Conservation (phyloP, 2,113 vertebrate species). For the Spizaetus ornatus region DNA sequence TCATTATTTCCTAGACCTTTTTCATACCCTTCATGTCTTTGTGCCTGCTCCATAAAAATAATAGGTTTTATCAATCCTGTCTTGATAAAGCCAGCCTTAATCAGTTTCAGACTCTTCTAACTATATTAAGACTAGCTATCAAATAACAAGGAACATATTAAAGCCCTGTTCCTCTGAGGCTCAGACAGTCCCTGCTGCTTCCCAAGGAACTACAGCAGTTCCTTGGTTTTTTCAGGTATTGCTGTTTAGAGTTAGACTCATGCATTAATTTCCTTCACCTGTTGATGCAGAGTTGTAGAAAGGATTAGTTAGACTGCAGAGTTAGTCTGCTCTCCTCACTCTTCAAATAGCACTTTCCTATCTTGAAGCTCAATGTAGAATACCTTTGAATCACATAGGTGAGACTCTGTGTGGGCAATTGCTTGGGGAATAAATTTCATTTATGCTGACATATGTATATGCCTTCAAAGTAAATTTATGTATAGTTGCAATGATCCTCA, state of each 20-base stretch:
- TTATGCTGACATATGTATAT: neutral
- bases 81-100: neutral
- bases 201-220: neutral
- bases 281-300: neutral
- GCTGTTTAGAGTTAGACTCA: neutral
- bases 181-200: neutral
- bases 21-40: neutral
- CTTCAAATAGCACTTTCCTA: neutral
- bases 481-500: neutral
- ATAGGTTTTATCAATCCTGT: neutral
- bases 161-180: neutral
- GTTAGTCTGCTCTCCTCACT: neutral
- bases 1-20: neutral
- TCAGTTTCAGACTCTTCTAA: neutral
- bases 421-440: neutral
- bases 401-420: neutral
- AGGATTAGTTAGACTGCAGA: neutral
- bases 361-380: neutral
- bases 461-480: neutral
- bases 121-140: constrained; percentile 56
- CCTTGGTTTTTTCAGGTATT: neutral
- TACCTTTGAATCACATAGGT: neutral
- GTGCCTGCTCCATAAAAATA: neutral
- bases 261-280: neutral
- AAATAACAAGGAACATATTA: neutral